Base-by-base conservation (phyloP, 2,888 invertebrate species). In the Abrostola triplasia region DNA sequence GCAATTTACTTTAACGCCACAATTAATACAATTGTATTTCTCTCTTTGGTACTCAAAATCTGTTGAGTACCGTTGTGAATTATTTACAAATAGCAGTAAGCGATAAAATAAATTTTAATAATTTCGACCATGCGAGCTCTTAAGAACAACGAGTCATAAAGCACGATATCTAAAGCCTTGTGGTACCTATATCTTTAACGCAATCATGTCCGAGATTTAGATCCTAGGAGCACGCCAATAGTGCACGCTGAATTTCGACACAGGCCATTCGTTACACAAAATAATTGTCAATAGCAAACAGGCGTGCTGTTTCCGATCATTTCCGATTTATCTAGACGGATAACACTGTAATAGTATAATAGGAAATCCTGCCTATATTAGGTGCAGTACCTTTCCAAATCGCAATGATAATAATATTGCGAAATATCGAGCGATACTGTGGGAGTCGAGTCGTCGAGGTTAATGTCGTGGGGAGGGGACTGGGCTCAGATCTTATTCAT, bases 351-450 rank as follows among this genome's bases (percentile, higher is more conserved):
- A 85, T 83, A 84, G 82, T 81, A 84, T 87, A 86, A 88, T 90
- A 88, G 88, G 87, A 88, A 89, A 90, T 88, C 88, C 85, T 85
- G 82, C 75, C 84, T 80, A 80, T 85, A 86, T 87, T 83, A 82
- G 84, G 85, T 83, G 77, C 87, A 88, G 84, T 82, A 77, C 89
- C 88, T 88, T 90, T 90, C 90, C 89, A 92, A 90, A 89, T 85
- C 72, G 87, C 85, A 87, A 89, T 90, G 89, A 86, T 92, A 90
- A 90, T 91, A 86, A 79, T 75, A 79, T 93, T 92, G 87, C 88
- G 88, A 91, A 91, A 92, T 83, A 76, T 72, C 69, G 78, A 72
- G 58, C 70, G 57, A 70, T 75, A 70, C 75, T 77, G 78, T 79
- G 80, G 82, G 80, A 82, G 88, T 87, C 67, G 44, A 70, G 51